A percentile compares a stretch with the other conserved stretches of the same genome.
Conservation (phyloP, 2,888 invertebrate species). For the Dendrolimus pini region DNA sequence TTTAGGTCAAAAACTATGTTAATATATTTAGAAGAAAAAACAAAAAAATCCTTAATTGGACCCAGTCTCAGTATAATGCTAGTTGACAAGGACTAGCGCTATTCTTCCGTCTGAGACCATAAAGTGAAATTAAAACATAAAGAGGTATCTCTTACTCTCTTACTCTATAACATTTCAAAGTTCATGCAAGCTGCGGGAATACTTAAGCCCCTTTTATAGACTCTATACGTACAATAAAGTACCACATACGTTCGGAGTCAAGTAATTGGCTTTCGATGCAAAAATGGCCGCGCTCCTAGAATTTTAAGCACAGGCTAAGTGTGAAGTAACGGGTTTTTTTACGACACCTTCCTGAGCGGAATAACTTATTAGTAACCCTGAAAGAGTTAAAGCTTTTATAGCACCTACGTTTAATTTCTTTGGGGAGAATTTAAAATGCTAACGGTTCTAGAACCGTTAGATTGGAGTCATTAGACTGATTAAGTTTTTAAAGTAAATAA, state of each 20-base stretch:
- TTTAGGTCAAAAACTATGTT: no score
- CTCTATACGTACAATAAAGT: constrained; percentile 1
- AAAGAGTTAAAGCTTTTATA: not conserved
- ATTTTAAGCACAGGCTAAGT: constrained; percentile 57
- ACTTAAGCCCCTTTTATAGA: no score
- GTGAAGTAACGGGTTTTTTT: constrained; percentile 67
- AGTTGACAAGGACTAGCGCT: no score
- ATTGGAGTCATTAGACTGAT: no score
- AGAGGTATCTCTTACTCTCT: no score
- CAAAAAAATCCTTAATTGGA: no score
- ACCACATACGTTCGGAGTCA: constrained; percentile 26
- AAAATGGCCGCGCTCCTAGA: constrained; percentile 46
- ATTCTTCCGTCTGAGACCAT: no score
- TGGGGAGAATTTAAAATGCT: not conserved
- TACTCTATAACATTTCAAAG: no score
- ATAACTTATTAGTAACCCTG: constrained; percentile 36
- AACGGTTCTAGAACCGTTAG: not conserved
- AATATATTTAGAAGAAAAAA: no score
- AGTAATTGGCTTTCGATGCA: constrained; percentile 59
- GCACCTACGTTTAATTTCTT: not conserved
- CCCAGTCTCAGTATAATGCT: no score
- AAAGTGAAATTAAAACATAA: no score
- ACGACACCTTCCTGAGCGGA: constrained; percentile 43
- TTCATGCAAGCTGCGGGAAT: no score
- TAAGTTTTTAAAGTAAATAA: not conserved